Base-by-base conservation (phyloP, 2,888 invertebrate genomes). In the Beris chalybata region DNA sequence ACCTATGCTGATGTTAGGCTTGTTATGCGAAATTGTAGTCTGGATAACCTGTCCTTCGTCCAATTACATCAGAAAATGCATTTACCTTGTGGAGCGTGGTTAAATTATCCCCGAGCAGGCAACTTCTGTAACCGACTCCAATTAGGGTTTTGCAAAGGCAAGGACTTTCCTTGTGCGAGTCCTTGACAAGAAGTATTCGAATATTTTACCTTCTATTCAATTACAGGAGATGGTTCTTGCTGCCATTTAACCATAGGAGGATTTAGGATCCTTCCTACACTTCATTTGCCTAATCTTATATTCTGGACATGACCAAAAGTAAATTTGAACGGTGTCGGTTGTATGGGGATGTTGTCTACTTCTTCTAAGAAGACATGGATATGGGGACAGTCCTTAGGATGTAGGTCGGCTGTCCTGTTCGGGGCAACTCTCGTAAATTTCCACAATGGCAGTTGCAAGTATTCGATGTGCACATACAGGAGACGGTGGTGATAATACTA, bases 211-310 rank as follows among this genome's bases (percentile, higher is more conserved):
- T 56, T 43, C 56, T 43, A 56, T 56, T 56, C 43, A 56, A 56
- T 56, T 56, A 56, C 38, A 56, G 56, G 7, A 43, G 56, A 56
- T 56, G 22, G n/a, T 56, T 43, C 38, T 55, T 55, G 55, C 5
- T n/a, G 2, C 9, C 15, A 56, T 22, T 44, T 43, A 13, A 43
- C 43, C 22, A 15, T 56, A 44, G 13, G 9, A 56, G 15, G 43
- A 43, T 32, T 22, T 15, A n/a, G 56, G 15, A 43, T 56, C 56
- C 43, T 38, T 43, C 43, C 43, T 59, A 48, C 48, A 66, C 58
- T 68, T 68, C 64, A 68, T 68, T 64, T 64, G 58, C 66, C 66
- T 68, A 68, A 68, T 68, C 66, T 66, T 64, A 68, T 68, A 68
- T 68, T 68, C 68, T 68, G 66, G 64, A 66, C 68, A 68, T 68